Base-by-base conservation (phyloP, 1,140 invertebrate species). In the Diorhabda sublineata region DNA sequence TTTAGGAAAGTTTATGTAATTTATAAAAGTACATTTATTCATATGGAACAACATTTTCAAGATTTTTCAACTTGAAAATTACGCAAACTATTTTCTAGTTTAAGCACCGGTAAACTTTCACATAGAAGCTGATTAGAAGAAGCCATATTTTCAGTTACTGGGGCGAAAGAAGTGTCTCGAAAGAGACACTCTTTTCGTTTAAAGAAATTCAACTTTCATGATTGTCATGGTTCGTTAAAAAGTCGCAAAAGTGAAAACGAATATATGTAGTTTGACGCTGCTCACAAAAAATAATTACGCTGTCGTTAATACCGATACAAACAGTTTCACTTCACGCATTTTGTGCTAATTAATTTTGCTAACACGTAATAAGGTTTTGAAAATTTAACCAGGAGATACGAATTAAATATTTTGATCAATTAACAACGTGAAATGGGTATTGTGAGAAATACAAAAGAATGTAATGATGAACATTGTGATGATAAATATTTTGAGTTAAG, bases 61-160 rank as follows among this genome's bases (percentile, higher is more conserved):
- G 47, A n/a, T 52, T 52, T 52, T 52, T 52, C 47, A 52, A 52
- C 47, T 52, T 52, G 47, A 52, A 52, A 52, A 52, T 52, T 52
- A 52, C 47, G n/a, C 47, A n/a, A 52, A 52, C 69, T 11, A 71
- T 73, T 69, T 73, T 73, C 72, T 11, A 69, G 69, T 59, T 58
- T 70, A 73, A 73, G 66, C 58, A 73, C 72, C 72, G 72, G 64
- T 69, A 73, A 73, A 73, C 72, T 73, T 73, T 73, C 72, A 70
- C 72, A 69, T 60, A 26, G 26, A 57, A 41, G 67, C 45, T 62
- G 69, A 70, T 70, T 70, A 67, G 64, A 45, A 58, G 59, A 42
- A n/a, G 57, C 60, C 66, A 52, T 63, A 45, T 70, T 62, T 61
- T 66, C 64, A 67, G 64, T 70, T 70, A 70, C 66, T 70, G 61